Evolutionary conservation across 1,140 invertebrate genomes (phyloP).

Genomic region (Leptinotarsa texana): DNA sequence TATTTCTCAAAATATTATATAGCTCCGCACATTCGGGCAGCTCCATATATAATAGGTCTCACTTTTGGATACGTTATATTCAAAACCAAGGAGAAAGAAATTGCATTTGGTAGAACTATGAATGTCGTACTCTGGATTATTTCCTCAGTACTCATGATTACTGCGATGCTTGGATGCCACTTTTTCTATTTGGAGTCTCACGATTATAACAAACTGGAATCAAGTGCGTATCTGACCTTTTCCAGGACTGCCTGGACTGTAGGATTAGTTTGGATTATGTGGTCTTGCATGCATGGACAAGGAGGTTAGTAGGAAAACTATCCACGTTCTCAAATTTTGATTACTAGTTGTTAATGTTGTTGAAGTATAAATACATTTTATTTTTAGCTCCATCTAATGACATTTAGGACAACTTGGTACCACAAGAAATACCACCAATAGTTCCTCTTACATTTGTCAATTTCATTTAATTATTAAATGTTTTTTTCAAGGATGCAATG

Average conservation of each 20-base stretch:
- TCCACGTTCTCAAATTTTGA: too few species aligned
- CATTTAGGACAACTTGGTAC: too few species aligned
- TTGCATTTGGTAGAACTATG: constrained; percentile 28
- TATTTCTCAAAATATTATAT: constrained; percentile 44
- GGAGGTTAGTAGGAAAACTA: constrained; percentile 34
- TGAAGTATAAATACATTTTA: too few species aligned
- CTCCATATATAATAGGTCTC: constrained; percentile 43
- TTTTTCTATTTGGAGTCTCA: constrained; percentile 41
- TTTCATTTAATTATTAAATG: too few species aligned
- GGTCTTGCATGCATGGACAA: constrained; percentile 45
- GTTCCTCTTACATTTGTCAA: too few species aligned
- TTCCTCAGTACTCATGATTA: constrained; percentile 29
- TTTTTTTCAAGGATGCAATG: neutral
- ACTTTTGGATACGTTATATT: constrained; percentile 39
- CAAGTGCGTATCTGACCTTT: constrained; percentile 39
- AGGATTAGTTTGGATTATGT: constrained; percentile 47
- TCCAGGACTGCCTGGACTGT: constrained; percentile 44
- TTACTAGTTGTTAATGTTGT: too few species aligned
- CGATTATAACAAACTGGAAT: constrained; percentile 37
- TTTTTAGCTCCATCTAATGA: too few species aligned
- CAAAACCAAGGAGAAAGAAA: constrained; percentile 38
- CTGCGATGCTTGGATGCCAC: constrained; percentile 23
- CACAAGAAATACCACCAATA: too few species aligned
- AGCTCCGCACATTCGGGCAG: constrained; percentile 37
- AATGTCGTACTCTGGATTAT: constrained; percentile 37